Evolutionary conservation across 2,797 vertebrate genomes (phyloP).

Genomic region (Peromyscus nudipes): DNA sequence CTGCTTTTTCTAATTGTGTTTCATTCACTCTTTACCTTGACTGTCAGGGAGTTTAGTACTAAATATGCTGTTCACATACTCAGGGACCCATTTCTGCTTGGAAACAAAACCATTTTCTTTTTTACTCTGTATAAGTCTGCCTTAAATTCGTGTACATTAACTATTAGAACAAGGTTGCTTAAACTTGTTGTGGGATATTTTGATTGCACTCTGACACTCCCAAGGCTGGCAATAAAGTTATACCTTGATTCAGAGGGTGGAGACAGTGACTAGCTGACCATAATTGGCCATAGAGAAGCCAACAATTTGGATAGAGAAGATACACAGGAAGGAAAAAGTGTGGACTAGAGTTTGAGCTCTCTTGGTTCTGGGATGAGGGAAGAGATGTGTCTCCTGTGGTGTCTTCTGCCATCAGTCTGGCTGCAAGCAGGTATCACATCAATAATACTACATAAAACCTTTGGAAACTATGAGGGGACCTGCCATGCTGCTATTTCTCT

Average conservation of each 20-base stretch:
- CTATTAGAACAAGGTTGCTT: conserved; percentile 42
- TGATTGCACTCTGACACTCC: not conserved
- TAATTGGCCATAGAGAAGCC: not conserved
- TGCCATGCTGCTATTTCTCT: not conserved
- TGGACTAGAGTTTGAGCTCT: not conserved
- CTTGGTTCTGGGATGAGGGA: not conserved
- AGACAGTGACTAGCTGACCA: not conserved
- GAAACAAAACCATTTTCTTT: not conserved
- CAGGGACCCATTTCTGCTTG: not conserved
- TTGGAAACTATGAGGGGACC: not conserved
- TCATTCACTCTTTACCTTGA: not conserved
- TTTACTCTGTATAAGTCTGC: not conserved
- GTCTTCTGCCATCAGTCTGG: not conserved
- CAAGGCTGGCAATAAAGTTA: not conserved
- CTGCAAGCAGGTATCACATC: not conserved
- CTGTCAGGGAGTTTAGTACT: not conserved
- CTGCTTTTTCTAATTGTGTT: not conserved
- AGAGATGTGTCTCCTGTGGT: not conserved
- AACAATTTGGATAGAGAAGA: not conserved
- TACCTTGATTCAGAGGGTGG: not conserved
- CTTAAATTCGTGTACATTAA: not conserved
- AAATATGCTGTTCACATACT: not conserved
- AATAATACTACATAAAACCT: too few species aligned
- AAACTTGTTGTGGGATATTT: not conserved
- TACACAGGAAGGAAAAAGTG: not conserved